Percentiles rank a stretch among this genome's conserved stretches.
Evolutionary conservation across 2,888 invertebrate species (phyloP).

Genomic region (Criorhina ranunculi): DNA sequence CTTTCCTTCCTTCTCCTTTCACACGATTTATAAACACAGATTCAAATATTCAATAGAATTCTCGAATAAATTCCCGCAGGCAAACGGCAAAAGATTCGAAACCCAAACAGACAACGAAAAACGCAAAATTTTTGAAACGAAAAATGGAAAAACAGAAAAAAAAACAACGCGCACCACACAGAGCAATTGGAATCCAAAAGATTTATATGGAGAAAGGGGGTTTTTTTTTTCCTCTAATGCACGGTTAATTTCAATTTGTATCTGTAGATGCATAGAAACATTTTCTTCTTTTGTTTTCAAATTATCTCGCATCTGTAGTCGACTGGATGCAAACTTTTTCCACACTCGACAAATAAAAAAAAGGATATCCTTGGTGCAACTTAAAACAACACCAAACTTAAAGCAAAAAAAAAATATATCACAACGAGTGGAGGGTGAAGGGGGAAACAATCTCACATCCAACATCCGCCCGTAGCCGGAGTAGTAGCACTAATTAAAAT

Average conservation of each 20-base stretch:
- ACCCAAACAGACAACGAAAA: conserved; percentile 24
- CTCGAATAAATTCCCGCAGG: conserved; percentile 48
- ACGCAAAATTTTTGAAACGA: conserved; percentile 46
- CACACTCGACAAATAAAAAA: conserved; percentile 42
- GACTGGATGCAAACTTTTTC: conserved; percentile 26
- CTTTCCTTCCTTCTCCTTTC: conserved; percentile 10
- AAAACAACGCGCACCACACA: too few species aligned
- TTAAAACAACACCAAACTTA: conserved; percentile 51
- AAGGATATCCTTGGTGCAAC: conserved; percentile 58
- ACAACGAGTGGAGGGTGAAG: conserved; percentile 1
- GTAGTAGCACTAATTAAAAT: conserved; percentile 72
- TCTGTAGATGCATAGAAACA: conserved; percentile 24
- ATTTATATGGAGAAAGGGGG: conserved; percentile 38
- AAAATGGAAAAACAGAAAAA: conserved; percentile 23
- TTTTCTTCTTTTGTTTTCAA: conserved; percentile 1
- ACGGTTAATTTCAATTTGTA: conserved; percentile 38
- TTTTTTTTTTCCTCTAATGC: conserved; percentile 22
- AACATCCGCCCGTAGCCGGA: conserved; percentile 50
- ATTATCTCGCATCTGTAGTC: not conserved
- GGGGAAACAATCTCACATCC: conserved; percentile 33
- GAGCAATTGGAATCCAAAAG: conserved; percentile 34
- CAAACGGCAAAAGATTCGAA: conserved; percentile 24
- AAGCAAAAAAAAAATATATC: conserved; percentile 6
- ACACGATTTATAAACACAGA: conserved; percentile 20
- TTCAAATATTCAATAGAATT: conserved; percentile 37